Base-by-base conservation (phyloP, 2,797 vertebrate genomes). In the Gorsachius magnificus region DNA sequence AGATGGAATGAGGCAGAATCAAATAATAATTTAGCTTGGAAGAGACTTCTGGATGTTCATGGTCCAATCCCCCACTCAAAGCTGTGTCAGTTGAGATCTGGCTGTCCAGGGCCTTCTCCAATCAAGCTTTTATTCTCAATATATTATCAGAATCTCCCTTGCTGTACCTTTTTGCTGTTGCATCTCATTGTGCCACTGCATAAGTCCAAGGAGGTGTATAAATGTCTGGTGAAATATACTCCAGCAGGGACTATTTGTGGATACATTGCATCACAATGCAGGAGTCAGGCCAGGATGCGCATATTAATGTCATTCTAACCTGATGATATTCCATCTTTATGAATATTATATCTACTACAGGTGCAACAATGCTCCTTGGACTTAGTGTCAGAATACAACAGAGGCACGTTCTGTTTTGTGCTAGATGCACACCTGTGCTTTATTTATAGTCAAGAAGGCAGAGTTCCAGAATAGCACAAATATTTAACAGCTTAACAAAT, bases 131-230 rank as follows among this genome's bases (percentile, higher is more conserved):
- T 35, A 53, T 28, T 61, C 15, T 13, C 61, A 26, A n/a, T 36
- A 13, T 28, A 54, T 41, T 65, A 24, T 10, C 17, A 76, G 66
- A 82, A 82, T 65, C 22, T 79, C 13, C 17, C 13, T 41, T 57
- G 16, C 21, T 41, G 2, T 35, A 75, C 9, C 16, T 58, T 38
- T 35, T 51, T 14, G 83, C 7, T 60, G 5, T 56, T 89, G 22
- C 5, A 29, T 10, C 54, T 31, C 2, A 0, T 24, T 69, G 5
- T 36, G 12, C 8, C 10, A 14, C 35, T 43, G 4, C 16, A 11
- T 31, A 50, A 57, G 10, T 65, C 11, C 25, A 50, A 50, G 22
- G 26, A 58, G 21, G 8, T 45, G 3, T 31, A 41, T 58, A 48
- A 88, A 43, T 25, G 4, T 20, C 29, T 50, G 12, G 5, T 20